Base-by-base conservation (phyloP, 2,888 invertebrate genomes). In the Cosmorhoe ocellata region DNA sequence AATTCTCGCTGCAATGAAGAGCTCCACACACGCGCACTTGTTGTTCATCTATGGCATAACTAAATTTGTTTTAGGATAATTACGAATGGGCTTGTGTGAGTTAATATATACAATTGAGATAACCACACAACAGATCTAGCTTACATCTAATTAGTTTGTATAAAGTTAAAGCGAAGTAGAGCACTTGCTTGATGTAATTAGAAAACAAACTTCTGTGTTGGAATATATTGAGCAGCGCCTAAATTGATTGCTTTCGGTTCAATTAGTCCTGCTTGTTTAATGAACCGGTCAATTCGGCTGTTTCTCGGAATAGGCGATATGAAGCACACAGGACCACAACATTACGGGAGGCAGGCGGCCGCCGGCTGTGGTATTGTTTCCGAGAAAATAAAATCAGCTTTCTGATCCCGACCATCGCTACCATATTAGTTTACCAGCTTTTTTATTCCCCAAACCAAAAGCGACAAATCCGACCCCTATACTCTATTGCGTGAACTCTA, bases 361-460 rank as follows among this genome's bases (percentile, higher is more conserved):
- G 53, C 22, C 42, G 37, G 47, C 42, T 37, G 57, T 56, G 63
- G 72, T 73, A 69, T 69, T 70, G 65, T 76, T 84, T 85, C 83
- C 78, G 64, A 74, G 81, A 85, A 84, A 80, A 83, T 76, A 79
- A 78, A 81, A 80, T 76, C 75, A 69, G 70, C 76, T 79, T 76
- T 80, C 73, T 63, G 77, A 82, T 80, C 79, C 76, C 72, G 62
- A 63, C 51, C 72, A 61, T 63, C 64, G 79, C 81, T 84, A 79
- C 84, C 81, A 81, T 81, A 81, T 81, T 80, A 80, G 81, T 82
- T 80, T 79, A 81, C 81, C 71, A 78, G 69, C 74, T 69, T 76
- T 80, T 76, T 80, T 63, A 64, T 64, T 67, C 56, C 41, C 57
- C 53, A 50, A 58, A 66, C 66, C 62, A 68, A 69, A 69, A 51